Base-by-base conservation (phyloP, 2,888 invertebrate species). In the Cacoxenus indagator region DNA sequence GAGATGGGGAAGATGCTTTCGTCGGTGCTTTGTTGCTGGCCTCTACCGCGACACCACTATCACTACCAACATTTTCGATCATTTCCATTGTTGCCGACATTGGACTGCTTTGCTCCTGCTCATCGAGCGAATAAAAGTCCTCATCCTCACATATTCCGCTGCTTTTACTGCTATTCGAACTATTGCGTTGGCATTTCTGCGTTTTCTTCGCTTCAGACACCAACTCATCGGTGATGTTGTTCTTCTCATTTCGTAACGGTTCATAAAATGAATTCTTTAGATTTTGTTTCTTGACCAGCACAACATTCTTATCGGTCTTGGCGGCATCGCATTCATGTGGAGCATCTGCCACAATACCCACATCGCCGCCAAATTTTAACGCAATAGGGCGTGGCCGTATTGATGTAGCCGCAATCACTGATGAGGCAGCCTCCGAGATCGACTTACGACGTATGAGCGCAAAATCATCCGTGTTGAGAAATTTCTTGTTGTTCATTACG, bases 371-470 rank as follows among this genome's bases (percentile, higher is more conserved):
- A 67, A 77, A 81, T 65, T 83, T 84, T 4, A 83, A 54, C 0
- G 81, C 80, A 45, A 83, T 81, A 3, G 84, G 81, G 48, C 78
- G 22, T 1, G 81, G 81, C 57, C 82, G 78, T 17, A 75, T 76
- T 1, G 79, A 73, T 5, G 84, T 81, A 19, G 82, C 79, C 4
- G 81, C 76, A n/a, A 81, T 75, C 3, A 81, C 77, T 4, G 82
- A 78, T 0, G 78, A 75, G 0, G 82, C 81, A 0, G 82, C 76
- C 11, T 84, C 85, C 1, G 85, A 77, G 3, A 86, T 67, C 1
- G 86, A 85, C 70, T 85, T 85, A 14, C 85, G 81, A 11, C 87
- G 81, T 8, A 84, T 83, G 5, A 83, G 72, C 14, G 84, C 83
- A 67, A 86, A 86, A 48, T 86, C 86, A 65, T 86, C 85, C 0